These are phyloP conservation scores for Lates calcarifer DNA, from an alignment of 2,113 vertebrate species.

Conservation along the genomic window DNA sequence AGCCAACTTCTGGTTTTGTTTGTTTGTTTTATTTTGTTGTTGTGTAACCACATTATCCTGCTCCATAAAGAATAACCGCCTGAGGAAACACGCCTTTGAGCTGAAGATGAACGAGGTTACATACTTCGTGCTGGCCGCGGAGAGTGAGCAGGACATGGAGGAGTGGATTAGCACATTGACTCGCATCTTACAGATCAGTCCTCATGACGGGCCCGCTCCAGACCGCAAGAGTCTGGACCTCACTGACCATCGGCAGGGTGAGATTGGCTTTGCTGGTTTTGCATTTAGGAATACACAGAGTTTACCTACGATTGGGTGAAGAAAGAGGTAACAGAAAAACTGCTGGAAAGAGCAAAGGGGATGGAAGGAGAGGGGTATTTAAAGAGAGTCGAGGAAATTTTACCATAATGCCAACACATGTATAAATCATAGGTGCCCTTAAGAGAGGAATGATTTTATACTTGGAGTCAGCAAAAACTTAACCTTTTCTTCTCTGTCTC, in stretches of 20 bases:
- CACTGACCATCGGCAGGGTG: constrained; percentile 92
- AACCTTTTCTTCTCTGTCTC: constrained; percentile 27
- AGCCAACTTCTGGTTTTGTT: constrained; percentile 13
- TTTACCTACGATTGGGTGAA: background rate
- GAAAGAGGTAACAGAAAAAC: background rate
- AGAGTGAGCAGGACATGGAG: constrained; percentile 98
- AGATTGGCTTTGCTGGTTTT: constrained; percentile 55
- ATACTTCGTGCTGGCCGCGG: constrained; percentile 98
- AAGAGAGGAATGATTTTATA: constrained; percentile 24
- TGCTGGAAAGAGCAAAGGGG: background rate
- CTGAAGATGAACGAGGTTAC: constrained; percentile 99
- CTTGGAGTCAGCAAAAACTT: constrained; percentile 36
- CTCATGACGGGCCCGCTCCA: constrained; percentile 88
- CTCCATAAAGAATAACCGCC: constrained; percentile 87
- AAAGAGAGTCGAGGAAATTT: constrained; percentile 15
- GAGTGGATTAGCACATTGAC: constrained; percentile 97
- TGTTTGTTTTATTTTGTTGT: too few relatives aligned
- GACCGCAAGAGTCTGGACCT: constrained; percentile 94
- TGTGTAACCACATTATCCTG: background rate
- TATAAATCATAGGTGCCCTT: constrained; percentile 45
- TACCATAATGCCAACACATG: constrained; percentile 36
- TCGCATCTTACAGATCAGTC: constrained; percentile 96
- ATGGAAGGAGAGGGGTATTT: constrained; percentile 18
- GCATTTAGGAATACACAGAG: background rate
- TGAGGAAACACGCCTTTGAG: constrained; percentile 97